phyloP scores from a whole-genome alignment of 1,140 invertebrate species.

The Achatina immaculata region DNA sequence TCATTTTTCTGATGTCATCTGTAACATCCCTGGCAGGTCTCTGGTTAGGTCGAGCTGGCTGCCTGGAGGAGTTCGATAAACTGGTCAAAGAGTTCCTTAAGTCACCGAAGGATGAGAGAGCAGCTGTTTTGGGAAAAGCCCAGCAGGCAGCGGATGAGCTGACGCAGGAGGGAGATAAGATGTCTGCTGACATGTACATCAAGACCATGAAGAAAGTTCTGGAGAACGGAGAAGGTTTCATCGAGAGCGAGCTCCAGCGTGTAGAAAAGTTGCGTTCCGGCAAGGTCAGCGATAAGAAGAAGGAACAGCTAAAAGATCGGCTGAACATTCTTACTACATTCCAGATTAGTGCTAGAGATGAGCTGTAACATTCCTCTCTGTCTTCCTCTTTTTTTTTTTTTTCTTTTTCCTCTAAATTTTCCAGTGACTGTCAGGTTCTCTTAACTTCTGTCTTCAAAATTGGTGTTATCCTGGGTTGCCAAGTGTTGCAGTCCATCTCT shows the following conservation, averaged over 20 bases:
- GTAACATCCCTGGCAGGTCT: constrained; percentile 81
- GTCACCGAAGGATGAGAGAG: constrained; percentile 73
- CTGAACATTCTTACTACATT: constrained; percentile 92
- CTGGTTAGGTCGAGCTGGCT: constrained; percentile 90
- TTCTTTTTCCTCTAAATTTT: too few species aligned
- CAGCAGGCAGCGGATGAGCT: constrained; percentile 52
- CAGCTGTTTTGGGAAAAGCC: constrained; percentile 75
- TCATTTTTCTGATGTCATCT: constrained; percentile 22
- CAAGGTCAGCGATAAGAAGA: constrained; percentile 90
- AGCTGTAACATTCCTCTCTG: constrained; percentile 71
- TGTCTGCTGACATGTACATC: constrained; percentile 83
- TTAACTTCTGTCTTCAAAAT: too few species aligned
- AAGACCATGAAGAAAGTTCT: constrained; percentile 87
- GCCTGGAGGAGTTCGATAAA: constrained; percentile 86
- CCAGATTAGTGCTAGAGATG: constrained; percentile 65
- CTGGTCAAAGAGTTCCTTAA: constrained; percentile 81
- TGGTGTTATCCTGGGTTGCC: too few species aligned
- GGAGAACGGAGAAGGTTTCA: constrained; percentile 85
- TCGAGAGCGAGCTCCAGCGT: constrained; percentile 83
- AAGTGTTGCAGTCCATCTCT: too few species aligned
- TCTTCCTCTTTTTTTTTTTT: too few species aligned
- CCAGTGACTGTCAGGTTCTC: too few species aligned
- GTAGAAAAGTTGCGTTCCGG: constrained; percentile 85
- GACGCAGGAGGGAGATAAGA: constrained; percentile 54
- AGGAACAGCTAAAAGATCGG: constrained; percentile 82